phyloP scores from a whole-genome alignment of 2,797 vertebrate genomes.

The Zalophus californianus region DNA sequence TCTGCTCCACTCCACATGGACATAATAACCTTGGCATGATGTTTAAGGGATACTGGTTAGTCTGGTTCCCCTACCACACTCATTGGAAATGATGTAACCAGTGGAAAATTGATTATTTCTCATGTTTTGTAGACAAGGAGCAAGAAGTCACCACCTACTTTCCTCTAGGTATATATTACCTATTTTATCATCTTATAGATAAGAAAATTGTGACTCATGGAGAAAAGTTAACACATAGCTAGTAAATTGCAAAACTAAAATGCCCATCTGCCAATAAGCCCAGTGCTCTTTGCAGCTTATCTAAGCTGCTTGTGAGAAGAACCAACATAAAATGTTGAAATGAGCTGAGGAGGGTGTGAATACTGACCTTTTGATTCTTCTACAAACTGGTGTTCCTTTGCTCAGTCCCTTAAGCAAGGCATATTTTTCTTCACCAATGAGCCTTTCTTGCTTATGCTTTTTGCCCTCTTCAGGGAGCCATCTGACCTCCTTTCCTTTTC shows the following conservation, averaged over 20 bases:
- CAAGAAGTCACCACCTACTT: background rate
- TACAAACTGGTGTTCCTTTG: background rate
- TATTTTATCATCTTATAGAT: background rate
- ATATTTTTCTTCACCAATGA: background rate
- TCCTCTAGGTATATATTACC: background rate
- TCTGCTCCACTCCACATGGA: background rate
- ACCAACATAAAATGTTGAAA: background rate
- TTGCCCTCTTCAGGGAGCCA: background rate
- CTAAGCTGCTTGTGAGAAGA: background rate
- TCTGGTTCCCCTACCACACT: background rate
- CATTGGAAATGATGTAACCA: background rate
- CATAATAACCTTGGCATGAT: background rate
- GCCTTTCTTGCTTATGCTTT: background rate
- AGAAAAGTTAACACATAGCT: background rate
- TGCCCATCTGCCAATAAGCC: background rate
- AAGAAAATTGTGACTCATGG: constrained; percentile 18
- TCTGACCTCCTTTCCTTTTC: background rate
- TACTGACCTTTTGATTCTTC: background rate
- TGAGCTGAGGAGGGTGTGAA: background rate
- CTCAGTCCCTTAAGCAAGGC: background rate
- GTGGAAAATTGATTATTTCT: background rate
- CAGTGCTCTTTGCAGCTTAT: background rate
- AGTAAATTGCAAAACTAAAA: background rate
- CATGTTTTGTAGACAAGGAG: background rate
- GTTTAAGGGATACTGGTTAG: background rate